Conservation (phyloP, 35 echinoderm and acorn worm species). For the Patiria miniata region DNA sequence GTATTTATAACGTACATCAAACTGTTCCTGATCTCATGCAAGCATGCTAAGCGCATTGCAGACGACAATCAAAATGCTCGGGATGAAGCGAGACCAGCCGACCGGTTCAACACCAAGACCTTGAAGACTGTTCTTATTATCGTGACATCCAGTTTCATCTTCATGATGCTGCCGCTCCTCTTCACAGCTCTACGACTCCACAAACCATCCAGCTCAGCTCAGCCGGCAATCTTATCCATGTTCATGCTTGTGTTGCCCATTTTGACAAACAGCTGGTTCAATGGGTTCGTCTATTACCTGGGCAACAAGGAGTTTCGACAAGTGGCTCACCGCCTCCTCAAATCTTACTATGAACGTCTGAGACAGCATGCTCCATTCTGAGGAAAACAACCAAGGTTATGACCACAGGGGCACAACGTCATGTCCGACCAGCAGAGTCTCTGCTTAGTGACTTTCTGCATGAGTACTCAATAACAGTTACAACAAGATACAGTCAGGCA, state of each 20-base stretch:
- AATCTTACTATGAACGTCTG: neutral
- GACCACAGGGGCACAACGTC: too few species aligned
- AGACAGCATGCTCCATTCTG: neutral
- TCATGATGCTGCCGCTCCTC: too few species aligned
- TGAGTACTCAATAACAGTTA: too few species aligned
- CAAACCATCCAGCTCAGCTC: neutral
- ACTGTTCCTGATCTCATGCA: neutral
- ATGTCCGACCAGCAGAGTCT: too few species aligned
- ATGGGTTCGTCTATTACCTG: neutral
- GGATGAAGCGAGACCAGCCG: neutral
- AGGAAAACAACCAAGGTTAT: too few species aligned
- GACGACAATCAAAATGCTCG: neutral
- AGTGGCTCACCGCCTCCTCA: neutral
- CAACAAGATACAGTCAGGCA: too few species aligned
- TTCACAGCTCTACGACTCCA: neutral
- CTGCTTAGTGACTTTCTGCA: neutral
- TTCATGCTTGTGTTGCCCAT: neutral
- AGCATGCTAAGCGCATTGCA: neutral
- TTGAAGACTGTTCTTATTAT: neutral
- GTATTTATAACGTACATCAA: neutral
- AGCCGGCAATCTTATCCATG: neutral
- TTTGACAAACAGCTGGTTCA: constrained; percentile 12
- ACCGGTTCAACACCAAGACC: neutral
- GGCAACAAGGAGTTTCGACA: neutral
- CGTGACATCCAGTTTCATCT: neutral